Evolutionary conservation across 2,797 vertebrate genomes (phyloP).

Genomic region (Etheostoma nigrum): DNA sequence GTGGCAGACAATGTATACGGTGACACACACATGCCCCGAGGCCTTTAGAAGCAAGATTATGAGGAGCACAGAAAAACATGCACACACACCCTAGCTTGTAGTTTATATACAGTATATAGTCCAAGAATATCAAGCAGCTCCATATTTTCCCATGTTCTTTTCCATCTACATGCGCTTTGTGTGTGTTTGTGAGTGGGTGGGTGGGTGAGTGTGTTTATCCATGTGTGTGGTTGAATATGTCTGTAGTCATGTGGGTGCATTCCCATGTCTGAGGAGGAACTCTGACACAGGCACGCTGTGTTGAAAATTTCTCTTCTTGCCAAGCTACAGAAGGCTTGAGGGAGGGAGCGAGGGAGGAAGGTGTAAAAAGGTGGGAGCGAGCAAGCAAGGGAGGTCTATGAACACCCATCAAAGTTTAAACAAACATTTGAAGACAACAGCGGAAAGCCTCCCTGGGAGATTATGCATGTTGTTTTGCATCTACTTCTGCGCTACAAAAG

Average conservation of each 20-base stretch:
- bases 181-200: constrained; percentile 41
- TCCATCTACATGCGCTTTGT: constrained; percentile 38
- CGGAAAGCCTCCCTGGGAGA: constrained; percentile 43
- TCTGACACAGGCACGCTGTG: constrained; percentile 62
- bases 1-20: background rate
- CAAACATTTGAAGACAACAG: constrained; percentile 60
- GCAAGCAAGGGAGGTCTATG: constrained; percentile 52
- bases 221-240: constrained; percentile 44
- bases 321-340: constrained; percentile 67
- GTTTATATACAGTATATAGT: constrained; percentile 62
- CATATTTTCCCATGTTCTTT: constrained; percentile 42
- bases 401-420: constrained; percentile 66
- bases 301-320: constrained; percentile 49
- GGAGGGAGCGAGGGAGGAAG: constrained; percentile 57
- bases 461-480: constrained; percentile 33
- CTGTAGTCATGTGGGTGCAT: constrained; percentile 69
- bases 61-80: constrained; percentile 22
- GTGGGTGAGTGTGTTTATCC: constrained; percentile 28
- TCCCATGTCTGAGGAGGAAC: constrained; percentile 69
- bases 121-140: constrained; percentile 43
- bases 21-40: background rate
- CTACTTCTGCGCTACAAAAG: constrained; percentile 4
- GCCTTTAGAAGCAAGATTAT: constrained; percentile 24
- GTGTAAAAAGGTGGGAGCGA: constrained; percentile 64
- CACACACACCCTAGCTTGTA: constrained; percentile 10